phyloP scores from a whole-genome alignment of 2,888 invertebrate genomes.

The Epicampocera succincta region DNA sequence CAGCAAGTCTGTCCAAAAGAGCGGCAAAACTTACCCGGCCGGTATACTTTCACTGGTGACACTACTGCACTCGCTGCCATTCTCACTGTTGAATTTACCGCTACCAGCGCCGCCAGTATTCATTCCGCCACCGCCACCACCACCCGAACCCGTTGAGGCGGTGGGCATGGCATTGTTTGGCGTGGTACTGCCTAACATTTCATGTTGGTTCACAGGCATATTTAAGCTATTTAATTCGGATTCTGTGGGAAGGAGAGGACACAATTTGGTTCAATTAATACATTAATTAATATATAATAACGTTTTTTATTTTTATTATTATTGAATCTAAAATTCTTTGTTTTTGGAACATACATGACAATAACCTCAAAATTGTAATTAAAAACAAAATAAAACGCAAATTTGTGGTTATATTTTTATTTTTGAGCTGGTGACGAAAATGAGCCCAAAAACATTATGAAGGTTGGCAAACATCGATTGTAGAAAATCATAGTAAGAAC shows the following conservation, averaged over 20 bases:
- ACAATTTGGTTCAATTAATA: not conserved
- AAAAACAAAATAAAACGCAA: too few relatives aligned
- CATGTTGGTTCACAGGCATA: slow-evolving; percentile 74
- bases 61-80: slow-evolving; percentile 92
- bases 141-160: slow-evolving; percentile 81
- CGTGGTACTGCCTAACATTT: slow-evolving; percentile 73
- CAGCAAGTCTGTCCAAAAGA: too few relatives aligned
- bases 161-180: slow-evolving; percentile 75
- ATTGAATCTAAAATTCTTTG: too few relatives aligned
- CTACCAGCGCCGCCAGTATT: slow-evolving; percentile 81
- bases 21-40: slow-evolving; percentile 82
- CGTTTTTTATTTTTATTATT: too few relatives aligned
- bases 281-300: too few relatives aligned
- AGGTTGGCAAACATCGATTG: too few relatives aligned
- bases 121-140: slow-evolving; percentile 57
- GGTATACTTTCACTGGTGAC: slow-evolving; percentile 89
- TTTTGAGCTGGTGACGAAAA: too few relatives aligned
- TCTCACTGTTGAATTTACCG: slow-evolving; percentile 89
- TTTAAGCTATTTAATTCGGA: slow-evolving; percentile 77
- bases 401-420: too few relatives aligned
- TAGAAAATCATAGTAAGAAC: too few relatives aligned
- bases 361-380: too few relatives aligned
- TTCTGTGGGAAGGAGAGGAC: slow-evolving; percentile 70
- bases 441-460: too few relatives aligned
- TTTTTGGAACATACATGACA: too few relatives aligned